Base-by-base conservation (phyloP, 1,140 invertebrate species). In the Ganaspis sp. region DNA sequence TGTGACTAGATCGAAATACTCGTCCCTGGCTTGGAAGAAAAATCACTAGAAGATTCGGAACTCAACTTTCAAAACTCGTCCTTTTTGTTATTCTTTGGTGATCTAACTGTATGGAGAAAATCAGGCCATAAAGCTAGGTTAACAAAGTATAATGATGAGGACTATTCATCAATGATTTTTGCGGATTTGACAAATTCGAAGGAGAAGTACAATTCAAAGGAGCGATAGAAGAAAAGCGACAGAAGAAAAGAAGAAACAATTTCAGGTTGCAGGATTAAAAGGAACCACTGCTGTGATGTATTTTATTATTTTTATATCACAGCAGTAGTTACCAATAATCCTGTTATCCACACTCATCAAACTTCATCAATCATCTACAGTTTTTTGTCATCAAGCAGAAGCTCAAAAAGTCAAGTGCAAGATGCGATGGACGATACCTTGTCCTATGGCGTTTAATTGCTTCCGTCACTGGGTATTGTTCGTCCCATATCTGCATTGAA, bases 101-200 rank as follows among this genome's bases (percentile, higher is more conserved):
- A 91, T 92, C 91, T 93, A 92, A 87, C 92, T 94, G 86, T 93
- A 93, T 93, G 93, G 88, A 84, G 80, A 79, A 82, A 81, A 80
- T 82, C 70, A 83, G 81, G 77, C 91, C 92, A 93, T 94, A 93
- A 94, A 94, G 93, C 93, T 93, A 93, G 91, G 92, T 92, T 90
- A 93, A 88, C 91, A 92, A 91, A 89, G 92, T 87, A 90, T 89
- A 86, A 89, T 90, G 86, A 86, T 77, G 70, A 74, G 70, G 87
- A 87, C 82, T 81, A 54, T 78, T 73, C 87, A 73, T 81, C 89
- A 45, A 37, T 58, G 29, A 53, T 72, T 49, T 49, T n/a, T n/a
- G 8, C n/a, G 1, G 17, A 17, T 17, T 6, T 19, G n/a, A 1
- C 0, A 49, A 17, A 49, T 8, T 15, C 19, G 15, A 17, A 19